phyloP scores from a whole-genome alignment of 2,113 vertebrate species.

The Ploceus nigricollis region DNA sequence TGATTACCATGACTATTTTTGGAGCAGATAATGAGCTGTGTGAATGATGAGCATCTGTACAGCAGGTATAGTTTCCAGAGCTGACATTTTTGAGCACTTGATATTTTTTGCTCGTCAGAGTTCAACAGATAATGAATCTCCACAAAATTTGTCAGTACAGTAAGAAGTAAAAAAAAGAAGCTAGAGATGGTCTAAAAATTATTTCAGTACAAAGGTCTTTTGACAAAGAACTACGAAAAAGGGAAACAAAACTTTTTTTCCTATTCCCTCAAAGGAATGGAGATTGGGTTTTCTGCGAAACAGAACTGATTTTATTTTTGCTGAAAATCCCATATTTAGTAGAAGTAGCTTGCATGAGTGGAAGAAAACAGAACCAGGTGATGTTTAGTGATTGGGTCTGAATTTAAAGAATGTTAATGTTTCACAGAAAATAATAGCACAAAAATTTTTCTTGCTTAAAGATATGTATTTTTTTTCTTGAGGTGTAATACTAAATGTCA shows the following conservation, averaged over 20 bases:
- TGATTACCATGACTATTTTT: slow-evolving; percentile 15
- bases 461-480: background rate
- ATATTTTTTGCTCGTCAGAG: background rate
- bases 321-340: background rate
- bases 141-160: background rate
- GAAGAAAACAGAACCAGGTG: background rate
- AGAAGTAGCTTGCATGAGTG: background rate
- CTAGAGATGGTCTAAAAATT: background rate
- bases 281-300: background rate
- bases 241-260: background rate
- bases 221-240: background rate
- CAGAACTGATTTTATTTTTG: background rate
- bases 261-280: background rate
- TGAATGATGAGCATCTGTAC: background rate
- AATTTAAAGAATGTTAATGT: background rate
- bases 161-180: background rate
- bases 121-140: background rate
- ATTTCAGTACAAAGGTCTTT: background rate
- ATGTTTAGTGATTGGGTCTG: background rate
- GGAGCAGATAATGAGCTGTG: background rate
- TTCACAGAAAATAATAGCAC: background rate
- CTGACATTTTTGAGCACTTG: background rate
- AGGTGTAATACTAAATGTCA: background rate
- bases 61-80: background rate
- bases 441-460: background rate